Evolutionary conservation across 2,113 vertebrate species (phyloP).

Genomic region (Halichoerus grypus): DNA sequence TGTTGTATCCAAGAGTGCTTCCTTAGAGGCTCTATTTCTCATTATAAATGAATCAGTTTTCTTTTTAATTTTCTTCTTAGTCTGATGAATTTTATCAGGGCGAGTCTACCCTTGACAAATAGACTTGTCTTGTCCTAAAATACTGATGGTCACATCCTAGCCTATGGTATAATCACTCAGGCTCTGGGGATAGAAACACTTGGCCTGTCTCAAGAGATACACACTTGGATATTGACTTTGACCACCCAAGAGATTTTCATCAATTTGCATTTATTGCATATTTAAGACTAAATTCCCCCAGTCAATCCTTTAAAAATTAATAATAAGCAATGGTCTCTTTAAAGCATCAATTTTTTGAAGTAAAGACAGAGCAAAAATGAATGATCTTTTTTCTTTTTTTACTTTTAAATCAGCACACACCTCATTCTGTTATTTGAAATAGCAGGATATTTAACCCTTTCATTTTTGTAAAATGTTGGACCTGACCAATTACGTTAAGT

Average conservation of each 20-base stretch:
- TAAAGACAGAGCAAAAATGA: slow-evolving; percentile 23
- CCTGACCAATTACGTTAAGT: not conserved
- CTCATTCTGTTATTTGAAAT: not conserved
- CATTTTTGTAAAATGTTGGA: not conserved
- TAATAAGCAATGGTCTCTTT: not conserved
- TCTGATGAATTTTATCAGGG: not conserved
- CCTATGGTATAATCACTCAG: not conserved
- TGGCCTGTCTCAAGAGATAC: not conserved
- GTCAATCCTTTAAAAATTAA: not conserved
- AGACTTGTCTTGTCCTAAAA: not conserved
- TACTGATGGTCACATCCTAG: not conserved
- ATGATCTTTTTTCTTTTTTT: not conserved
- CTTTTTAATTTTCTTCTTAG: not conserved
- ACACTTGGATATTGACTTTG: not conserved
- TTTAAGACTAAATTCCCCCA: not conserved
- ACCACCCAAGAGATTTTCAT: not conserved
- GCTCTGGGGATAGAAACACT: not conserved
- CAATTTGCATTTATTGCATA: slow-evolving; percentile 37
- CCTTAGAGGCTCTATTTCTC: not conserved
- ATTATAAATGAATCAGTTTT: slow-evolving; percentile 35
- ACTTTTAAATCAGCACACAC: not conserved
- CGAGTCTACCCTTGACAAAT: not conserved
- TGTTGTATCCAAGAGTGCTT: not conserved
- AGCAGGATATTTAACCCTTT: not conserved
- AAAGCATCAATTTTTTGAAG: not conserved